Base-by-base conservation (phyloP, 2,888 invertebrate genomes). In the Dendrolimus pini region DNA sequence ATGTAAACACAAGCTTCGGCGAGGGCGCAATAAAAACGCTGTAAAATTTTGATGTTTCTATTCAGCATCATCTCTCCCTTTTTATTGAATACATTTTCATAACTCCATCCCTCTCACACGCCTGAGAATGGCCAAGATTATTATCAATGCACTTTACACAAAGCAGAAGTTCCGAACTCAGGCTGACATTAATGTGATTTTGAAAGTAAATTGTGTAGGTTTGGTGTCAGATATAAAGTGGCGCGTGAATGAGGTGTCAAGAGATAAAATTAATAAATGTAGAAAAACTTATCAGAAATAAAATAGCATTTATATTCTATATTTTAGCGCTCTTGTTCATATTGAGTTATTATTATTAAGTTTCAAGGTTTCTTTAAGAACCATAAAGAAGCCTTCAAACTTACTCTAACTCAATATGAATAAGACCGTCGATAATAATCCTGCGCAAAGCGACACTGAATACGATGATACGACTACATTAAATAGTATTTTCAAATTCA, bases 1-100 rank as follows among this genome's bases (percentile, higher is more conserved):
- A 69, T 79, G 82, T 89, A 89, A 89, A 90, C 89, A 89, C 74
- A 68, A 67, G 68, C 69, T 80, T 78, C 85, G 74, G 77, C 81
- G 81, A 78, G 75, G 64, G 78, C 82, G 88, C 83, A 87, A 87
- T 90, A 89, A 90, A 90, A 89, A 88, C 69, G 89, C 82, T 89
- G 89, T 90, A 89, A 90, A 89, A 88, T 88, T 90, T 89, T 90
- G 86, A 90, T 89, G 89, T 90, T 87, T 89, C 89, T 88, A 89
- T 89, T 86, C 87, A 85, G 77, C 68, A 71, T 71, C 68, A n/a
- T 53, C 70, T 62, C 47, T 82, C 78, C 64, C 68, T 8, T 60
- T 83, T 75, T 1, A 67, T 60, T 80, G 1, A 41, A 7, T 12
- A 0, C 0, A 8, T 7, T 58, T n/a, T 8, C 30, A 41, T 71